phyloP scores from a whole-genome alignment of 2,113 vertebrate species.

The Abramis brama region DNA sequence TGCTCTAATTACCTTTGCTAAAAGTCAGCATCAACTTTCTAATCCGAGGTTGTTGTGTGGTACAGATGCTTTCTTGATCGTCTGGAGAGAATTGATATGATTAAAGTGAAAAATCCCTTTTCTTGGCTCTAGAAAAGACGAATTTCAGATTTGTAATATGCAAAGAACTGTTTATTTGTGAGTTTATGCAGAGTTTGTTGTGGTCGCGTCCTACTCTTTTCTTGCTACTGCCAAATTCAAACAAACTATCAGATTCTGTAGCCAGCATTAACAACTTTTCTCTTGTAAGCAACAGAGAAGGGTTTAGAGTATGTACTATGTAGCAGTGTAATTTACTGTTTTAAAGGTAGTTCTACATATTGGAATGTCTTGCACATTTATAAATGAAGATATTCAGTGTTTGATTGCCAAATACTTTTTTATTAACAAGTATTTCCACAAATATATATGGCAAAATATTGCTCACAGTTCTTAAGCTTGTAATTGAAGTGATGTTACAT shows the following conservation, averaged over 20 bases:
- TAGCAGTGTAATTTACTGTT: not conserved
- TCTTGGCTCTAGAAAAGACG: not conserved
- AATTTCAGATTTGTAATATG: constrained; percentile 3
- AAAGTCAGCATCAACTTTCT: not conserved
- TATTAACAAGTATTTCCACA: not conserved
- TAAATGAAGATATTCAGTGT: not conserved
- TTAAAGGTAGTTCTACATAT: no score
- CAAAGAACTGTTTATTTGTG: not conserved
- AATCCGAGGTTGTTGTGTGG: not conserved
- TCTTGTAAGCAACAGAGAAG: not conserved
- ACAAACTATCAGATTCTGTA: not conserved
- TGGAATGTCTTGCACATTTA: not conserved
- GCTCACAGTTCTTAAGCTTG: not conserved
- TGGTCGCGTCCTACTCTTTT: not conserved
- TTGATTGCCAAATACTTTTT: not conserved
- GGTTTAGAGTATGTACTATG: not conserved
- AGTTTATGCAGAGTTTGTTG: not conserved
- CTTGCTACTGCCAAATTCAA: constrained; percentile 5
- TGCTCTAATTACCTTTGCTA: not conserved
- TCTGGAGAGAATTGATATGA: not conserved
- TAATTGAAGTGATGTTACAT: not conserved
- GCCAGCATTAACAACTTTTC: not conserved
- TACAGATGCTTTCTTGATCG: not conserved
- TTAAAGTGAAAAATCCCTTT: not conserved
- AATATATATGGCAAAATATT: no score